A percentile compares a stretch with the other conserved stretches of the same genome.
These are phyloP conservation scores for Circaetus cinerascens DNA, from an alignment of 2,113 vertebrate genomes.

Conservation along the genomic window DNA sequence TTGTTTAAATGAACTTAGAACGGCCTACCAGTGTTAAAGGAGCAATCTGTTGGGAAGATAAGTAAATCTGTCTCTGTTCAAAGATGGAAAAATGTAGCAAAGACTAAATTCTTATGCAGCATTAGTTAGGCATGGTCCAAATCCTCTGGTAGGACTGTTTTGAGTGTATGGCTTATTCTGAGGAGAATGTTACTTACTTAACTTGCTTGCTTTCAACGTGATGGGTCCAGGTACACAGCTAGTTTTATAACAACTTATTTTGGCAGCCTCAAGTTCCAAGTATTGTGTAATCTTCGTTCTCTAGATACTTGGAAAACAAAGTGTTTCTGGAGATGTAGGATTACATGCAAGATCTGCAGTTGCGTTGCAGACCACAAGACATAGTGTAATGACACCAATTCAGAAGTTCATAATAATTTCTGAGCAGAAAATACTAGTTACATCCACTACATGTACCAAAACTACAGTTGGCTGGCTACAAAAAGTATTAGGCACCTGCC, in stretches of 20 bases:
- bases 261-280: conserved; percentile 1
- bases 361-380: background rate
- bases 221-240: background rate
- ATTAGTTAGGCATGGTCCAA: background rate
- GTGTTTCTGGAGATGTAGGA: background rate
- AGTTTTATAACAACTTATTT: conserved; percentile 31
- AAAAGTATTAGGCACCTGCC: background rate
- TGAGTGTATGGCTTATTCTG: background rate
- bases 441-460: background rate
- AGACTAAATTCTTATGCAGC: background rate
- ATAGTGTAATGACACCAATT: background rate
- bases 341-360: background rate
- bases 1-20: background rate
- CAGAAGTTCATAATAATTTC: background rate
- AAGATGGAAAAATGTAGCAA: background rate
- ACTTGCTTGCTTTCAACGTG: background rate
- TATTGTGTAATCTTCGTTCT: conserved; percentile 37
- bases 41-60: background rate
- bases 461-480: background rate
- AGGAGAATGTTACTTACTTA: background rate
- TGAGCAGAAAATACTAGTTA: background rate
- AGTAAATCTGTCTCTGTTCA: background rate
- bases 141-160: background rate
- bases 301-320: background rate
- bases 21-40: background rate